Conservation (phyloP, 2,888 invertebrate genomes). For the Metellina segmentata region DNA sequence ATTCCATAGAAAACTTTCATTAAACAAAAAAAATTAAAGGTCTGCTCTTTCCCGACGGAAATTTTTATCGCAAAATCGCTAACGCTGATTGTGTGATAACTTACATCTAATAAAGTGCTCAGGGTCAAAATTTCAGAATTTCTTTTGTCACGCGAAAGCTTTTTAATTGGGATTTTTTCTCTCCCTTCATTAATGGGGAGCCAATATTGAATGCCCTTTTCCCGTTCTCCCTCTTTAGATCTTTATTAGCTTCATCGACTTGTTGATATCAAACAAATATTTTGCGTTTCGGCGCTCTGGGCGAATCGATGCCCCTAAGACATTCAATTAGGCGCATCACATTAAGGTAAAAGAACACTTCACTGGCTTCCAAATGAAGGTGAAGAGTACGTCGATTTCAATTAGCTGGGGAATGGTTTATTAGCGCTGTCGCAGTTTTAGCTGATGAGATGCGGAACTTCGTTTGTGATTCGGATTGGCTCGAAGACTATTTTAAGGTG, state of each 20-base stretch:
- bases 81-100: slow-evolving; percentile 67
- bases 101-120: slow-evolving; percentile 42
- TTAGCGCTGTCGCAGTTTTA: too few species aligned
- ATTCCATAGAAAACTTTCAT: slow-evolving; percentile 7
- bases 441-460: too few species aligned
- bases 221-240: slow-evolving; percentile 37
- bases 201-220: slow-evolving; percentile 59
- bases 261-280: slow-evolving; percentile 75
- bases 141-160: slow-evolving; percentile 63
- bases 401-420: too few species aligned
- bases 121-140: slow-evolving; percentile 53
- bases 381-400: too few species aligned
- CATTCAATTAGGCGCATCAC: slow-evolving; percentile 37
- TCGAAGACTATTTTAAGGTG: too few species aligned
- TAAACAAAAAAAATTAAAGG: slow-evolving; percentile 2
- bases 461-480: too few species aligned
- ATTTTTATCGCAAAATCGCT: slow-evolving; percentile 63
- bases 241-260: slow-evolving; percentile 69
- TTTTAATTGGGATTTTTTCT: slow-evolving; percentile 72
- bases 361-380: too few species aligned
- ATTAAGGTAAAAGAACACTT: slow-evolving; percentile 12
- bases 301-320: slow-evolving; percentile 29
- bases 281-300: slow-evolving; percentile 41
- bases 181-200: slow-evolving; percentile 56
- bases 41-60: neutral